These are phyloP conservation scores for Sylvilagus floridanus DNA, from an alignment of 2,797 vertebrate species.

Conservation along the genomic window DNA sequence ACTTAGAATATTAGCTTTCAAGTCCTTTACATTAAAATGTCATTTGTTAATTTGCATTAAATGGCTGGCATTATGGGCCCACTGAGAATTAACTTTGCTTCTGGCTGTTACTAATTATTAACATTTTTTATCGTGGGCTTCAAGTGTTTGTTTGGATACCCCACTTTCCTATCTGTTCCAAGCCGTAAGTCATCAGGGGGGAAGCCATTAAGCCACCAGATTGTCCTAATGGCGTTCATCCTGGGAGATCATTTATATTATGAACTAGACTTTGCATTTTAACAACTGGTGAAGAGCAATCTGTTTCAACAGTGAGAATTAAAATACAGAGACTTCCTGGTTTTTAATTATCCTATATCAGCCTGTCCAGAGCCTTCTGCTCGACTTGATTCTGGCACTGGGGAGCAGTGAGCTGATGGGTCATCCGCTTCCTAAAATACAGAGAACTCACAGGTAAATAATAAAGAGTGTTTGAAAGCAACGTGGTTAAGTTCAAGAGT, in stretches of 20 bases:
- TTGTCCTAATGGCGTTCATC: slow-evolving; percentile 59
- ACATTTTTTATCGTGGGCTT: slow-evolving; percentile 80
- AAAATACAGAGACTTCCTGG: slow-evolving; percentile 20
- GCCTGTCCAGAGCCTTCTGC: neutral
- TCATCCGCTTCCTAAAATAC: neutral
- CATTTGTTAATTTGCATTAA: slow-evolving; percentile 84
- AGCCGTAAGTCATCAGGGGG: slow-evolving; percentile 74
- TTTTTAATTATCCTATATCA: neutral
- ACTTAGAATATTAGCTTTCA: slow-evolving; percentile 70
- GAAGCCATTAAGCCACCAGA: slow-evolving; percentile 76
- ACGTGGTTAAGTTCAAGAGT: neutral
- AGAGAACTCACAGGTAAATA: neutral
- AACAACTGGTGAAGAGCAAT: slow-evolving; percentile 68
- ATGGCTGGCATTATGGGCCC: slow-evolving; percentile 74
- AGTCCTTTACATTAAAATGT: slow-evolving; percentile 79
- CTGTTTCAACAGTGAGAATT: slow-evolving; percentile 53
- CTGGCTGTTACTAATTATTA: slow-evolving; percentile 82
- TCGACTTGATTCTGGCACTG: neutral
- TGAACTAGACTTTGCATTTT: slow-evolving; percentile 67
- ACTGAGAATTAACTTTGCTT: slow-evolving; percentile 80
- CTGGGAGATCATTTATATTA: slow-evolving; percentile 64
- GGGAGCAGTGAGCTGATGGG: neutral
- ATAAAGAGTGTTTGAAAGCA: neutral
- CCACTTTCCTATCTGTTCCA: slow-evolving; percentile 72
- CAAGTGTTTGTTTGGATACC: slow-evolving; percentile 76